Base-by-base conservation (phyloP, 2,113 vertebrate species). In the Periophthalmus modestus region DNA sequence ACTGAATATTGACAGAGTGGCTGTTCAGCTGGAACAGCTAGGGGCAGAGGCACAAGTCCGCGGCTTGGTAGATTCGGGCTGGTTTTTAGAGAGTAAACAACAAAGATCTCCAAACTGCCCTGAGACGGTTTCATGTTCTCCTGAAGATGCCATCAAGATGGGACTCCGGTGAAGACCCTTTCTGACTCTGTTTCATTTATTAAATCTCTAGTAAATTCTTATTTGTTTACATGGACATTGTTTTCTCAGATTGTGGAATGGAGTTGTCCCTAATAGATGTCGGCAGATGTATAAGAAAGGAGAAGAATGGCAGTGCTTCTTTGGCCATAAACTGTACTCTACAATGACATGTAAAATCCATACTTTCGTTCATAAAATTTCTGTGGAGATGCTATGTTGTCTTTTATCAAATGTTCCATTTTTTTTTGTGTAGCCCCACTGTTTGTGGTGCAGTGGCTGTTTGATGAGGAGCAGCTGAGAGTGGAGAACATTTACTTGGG, bases 281-380 rank as follows among this genome's bases (percentile, higher is more conserved):
- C 91, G 86, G 48, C 93, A 93, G 80, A 92, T 94, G 66, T 93
- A 93, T 79, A 94, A 91, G 80, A 88, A 72, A 85, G 94, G 93
- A 43, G 93, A 95, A 79, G 94, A 94, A 54, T 95, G 94, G 95
- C 93, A 93, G 73, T 95, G 95, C 84, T 94, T 95, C 85, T 95
- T 94, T 77, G 94, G 94, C 54, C 90, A 93, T 80, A 94, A 89
- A 79, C 83, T 95, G 6, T 95, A 93, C 83, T 89, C 94, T 16
- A 93, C 93, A 19, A 82, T 95, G 86, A 94, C 87, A 72, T 90
- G 94, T 95, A 82, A 94, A 93, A 55, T n/a, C 16, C 7, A 43
- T 43, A 43, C 39, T 9, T 21, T 21, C 52, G 7, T 55, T n/a
- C 52, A 55, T 55, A 90, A 68, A 66, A 10, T 2, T 34, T 5